Conservation (phyloP, 2,113 vertebrate genomes). For the Mastomys natalensis region DNA sequence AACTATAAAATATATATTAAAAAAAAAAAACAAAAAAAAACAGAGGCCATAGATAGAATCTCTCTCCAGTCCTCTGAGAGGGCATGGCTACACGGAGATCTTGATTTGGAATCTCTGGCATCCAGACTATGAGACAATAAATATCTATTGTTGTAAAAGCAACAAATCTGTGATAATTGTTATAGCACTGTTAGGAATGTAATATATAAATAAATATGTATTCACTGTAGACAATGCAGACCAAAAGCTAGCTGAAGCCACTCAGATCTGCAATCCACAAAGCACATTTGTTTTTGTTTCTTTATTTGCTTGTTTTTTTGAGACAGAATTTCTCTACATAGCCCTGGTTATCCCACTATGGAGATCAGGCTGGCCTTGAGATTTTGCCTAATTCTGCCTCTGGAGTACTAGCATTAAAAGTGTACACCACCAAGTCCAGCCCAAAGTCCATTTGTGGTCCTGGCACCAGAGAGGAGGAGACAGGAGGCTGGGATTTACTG, state of each 20-base stretch:
- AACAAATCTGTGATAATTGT: background rate
- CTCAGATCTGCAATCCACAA: background rate
- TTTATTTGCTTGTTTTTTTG: background rate
- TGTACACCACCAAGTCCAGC: too few relatives aligned
- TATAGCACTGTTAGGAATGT: background rate
- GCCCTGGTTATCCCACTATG: background rate
- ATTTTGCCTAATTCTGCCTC: background rate
- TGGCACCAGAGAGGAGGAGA: background rate
- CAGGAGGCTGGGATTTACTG: background rate
- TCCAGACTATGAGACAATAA: background rate
- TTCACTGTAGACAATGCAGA: slow-evolving; percentile 2
- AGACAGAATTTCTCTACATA: background rate
- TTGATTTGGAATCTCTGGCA: background rate
- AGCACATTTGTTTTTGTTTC: background rate
- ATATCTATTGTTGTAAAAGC: background rate
- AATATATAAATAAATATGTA: background rate
- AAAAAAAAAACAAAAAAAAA: too few relatives aligned
- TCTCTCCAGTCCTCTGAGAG: background rate
- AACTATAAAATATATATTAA: too few relatives aligned
- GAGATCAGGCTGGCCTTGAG: background rate
- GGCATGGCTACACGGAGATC: accelerated
- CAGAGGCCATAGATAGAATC: background rate
- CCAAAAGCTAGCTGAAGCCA: background rate
- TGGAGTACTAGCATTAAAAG: background rate
- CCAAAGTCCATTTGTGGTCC: background rate